Percentiles rank a stretch among this genome's conserved stretches.
Conservation (phyloP, 2,888 invertebrate genomes). For the Aelia acuminata region DNA sequence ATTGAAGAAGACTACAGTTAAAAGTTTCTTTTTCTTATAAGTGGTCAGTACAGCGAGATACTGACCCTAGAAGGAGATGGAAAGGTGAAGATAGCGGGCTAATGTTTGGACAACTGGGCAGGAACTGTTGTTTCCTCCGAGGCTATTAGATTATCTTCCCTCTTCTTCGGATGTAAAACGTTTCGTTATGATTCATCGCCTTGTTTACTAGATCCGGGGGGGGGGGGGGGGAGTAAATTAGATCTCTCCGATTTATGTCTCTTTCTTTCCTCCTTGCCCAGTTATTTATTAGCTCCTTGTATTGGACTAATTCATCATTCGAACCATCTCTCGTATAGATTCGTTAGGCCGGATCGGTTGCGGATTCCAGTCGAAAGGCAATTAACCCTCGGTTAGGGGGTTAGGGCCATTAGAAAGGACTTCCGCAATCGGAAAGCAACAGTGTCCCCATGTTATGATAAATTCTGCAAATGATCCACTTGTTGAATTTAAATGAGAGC, state of each 20-base stretch:
- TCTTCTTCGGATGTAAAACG: background rate
- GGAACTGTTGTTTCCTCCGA: background rate
- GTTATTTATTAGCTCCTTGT: background rate
- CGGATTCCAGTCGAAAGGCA: background rate
- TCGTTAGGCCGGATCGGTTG: background rate
- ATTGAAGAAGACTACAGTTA: too few species aligned
- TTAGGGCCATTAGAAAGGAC: background rate
- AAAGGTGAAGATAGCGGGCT: background rate
- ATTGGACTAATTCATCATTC: background rate
- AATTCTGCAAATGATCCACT: conserved; percentile 16
- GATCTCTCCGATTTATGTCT: background rate
- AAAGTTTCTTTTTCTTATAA: background rate
- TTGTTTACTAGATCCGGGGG: background rate
- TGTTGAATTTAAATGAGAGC: conserved; percentile 21
- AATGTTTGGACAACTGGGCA: background rate
- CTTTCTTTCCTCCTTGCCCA: background rate
- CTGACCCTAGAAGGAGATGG: background rate
- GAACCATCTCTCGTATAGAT: background rate
- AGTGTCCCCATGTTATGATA: background rate
- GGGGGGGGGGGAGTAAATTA: background rate
- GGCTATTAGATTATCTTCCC: background rate
- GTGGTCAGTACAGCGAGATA: background rate
- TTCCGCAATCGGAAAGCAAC: conserved; percentile 8
- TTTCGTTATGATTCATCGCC: background rate
- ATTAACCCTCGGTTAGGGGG: background rate